Evolutionary conservation across 2,888 invertebrate species (phyloP).

Genomic region (Charanyca ferruginea): DNA sequence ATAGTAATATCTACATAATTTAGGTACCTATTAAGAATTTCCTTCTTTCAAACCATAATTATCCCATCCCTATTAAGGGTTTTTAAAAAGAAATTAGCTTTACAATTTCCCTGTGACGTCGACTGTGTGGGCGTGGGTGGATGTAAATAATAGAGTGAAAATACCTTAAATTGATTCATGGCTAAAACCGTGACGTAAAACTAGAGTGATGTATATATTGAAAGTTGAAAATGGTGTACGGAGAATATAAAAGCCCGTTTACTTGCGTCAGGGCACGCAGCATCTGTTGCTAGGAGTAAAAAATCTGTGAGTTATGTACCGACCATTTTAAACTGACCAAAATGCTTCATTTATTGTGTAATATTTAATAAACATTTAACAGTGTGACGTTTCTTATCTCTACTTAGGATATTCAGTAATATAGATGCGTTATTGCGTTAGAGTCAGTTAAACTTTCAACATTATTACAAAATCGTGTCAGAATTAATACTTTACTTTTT

Average conservation of each 20-base stretch:
- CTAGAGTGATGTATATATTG: not conserved
- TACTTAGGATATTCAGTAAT: conserved; percentile 13
- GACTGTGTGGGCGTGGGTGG: conserved; percentile 39
- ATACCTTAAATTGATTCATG: conserved; percentile 51
- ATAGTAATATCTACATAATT: not conserved
- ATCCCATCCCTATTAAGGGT: conserved; percentile 26
- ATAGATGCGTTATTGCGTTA: conserved; percentile 22
- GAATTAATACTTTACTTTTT: too few species aligned
- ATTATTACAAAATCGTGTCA: too few species aligned
- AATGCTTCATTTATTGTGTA: conserved; percentile 11
- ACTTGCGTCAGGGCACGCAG: conserved; percentile 39
- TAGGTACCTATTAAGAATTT: conserved; percentile 20
- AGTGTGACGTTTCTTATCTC: not conserved
- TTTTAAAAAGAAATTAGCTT: conserved; percentile 30
- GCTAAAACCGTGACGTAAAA: conserved; percentile 56
- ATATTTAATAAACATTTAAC: conserved; percentile 9
- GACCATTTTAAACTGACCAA: conserved; percentile 19
- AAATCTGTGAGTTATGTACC: conserved; percentile 9
- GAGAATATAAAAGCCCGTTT: conserved; percentile 29
- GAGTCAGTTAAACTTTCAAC: conserved; percentile 7
- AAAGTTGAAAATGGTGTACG: conserved; percentile 20
- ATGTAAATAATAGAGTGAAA: conserved; percentile 44
- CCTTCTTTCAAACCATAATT: conserved; percentile 14
- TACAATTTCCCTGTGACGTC: conserved; percentile 57
- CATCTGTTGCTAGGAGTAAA: conserved; percentile 28